These are phyloP conservation scores for Perodicticus potto DNA, from an alignment of 2,797 vertebrate species.

Conservation along the genomic window DNA sequence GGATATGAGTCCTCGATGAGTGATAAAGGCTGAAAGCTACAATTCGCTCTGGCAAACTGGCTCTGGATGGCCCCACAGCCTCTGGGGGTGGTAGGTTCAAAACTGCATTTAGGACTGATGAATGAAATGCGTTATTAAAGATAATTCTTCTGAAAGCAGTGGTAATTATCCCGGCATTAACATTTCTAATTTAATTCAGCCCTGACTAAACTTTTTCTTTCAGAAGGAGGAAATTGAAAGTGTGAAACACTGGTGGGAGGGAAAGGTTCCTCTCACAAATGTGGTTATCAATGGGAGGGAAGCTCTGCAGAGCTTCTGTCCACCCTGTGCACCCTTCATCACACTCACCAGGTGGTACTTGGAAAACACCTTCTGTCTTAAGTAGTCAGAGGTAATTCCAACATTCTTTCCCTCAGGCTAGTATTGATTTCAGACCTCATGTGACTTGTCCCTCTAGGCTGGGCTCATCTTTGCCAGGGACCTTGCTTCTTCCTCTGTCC, in stretches of 20 bases:
- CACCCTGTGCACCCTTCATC: fast-evolving
- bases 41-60: constrained; percentile 61
- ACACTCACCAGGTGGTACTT: background rate
- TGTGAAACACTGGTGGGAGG: background rate
- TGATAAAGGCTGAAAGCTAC: constrained; percentile 66
- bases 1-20: constrained; percentile 60
- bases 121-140: constrained; percentile 75
- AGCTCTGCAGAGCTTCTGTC: fast-evolving
- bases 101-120: constrained; percentile 67
- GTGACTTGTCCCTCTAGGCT: background rate
- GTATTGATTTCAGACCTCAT: background rate
- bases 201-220: constrained; percentile 67
- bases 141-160: constrained; percentile 66
- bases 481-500: background rate
- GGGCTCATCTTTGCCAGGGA: background rate
- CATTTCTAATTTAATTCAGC: constrained; percentile 70
- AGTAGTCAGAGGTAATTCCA: background rate
- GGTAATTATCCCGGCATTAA: constrained; percentile 69
- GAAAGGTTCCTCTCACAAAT: background rate
- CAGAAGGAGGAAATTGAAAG: constrained; percentile 43
- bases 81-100: constrained; percentile 38
- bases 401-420: background rate
- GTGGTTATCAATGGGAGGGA: background rate
- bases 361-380: background rate
- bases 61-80: background rate